Base-by-base conservation (phyloP, 1,140 invertebrate species). In the Drosophila sechellia region DNA sequence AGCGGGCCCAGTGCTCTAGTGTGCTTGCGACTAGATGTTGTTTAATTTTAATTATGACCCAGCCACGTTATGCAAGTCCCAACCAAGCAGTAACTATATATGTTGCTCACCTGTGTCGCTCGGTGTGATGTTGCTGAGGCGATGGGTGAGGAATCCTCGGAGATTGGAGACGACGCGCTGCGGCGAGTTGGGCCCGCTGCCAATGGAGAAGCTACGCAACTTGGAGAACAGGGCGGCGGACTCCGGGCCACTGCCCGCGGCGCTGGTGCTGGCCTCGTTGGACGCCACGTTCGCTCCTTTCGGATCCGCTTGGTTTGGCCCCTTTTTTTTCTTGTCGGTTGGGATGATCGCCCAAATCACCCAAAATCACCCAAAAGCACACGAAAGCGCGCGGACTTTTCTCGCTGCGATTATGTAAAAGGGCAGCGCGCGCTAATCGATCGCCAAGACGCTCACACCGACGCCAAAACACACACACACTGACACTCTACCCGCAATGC, bases 141-240 rank as follows among this genome's bases (percentile, higher is more conserved):
- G 92, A 87, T 92, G 93, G 66, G 93, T 92, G 78, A 94, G 92
- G 81, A 94, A 94, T 71, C 94, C 94, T 78, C 94, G 93, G 81
- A 94, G 93, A 81, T 94, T 94, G 79, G 92, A 93, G 75, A 94
- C 94, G 70, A 94, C 93, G 43, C 92, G 93, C 90, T 93, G 93
- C 48, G 93, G 94, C 86, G 92, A 94, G 87, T 93, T 93, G 80
- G 92, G 92, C 52, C 92, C 93, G 63, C 90, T 92, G 87, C 93
- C 92, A 70, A 91, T 92, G 53, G 92, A 80, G 77, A 92, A 90
- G 70, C 93, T 93, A 83, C 92, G 92, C 86, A 92, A 83, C 89
- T 92, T 92, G 56, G 92, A 92, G 80, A 92, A 92, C 90, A 92
- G 90, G 68, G 92, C 91, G 73, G 90, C 90, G 60, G 92, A 91